Evolutionary conservation across 2,113 vertebrate species (phyloP), one percentile per base, ranked within the genome.

Genomic region (Embiotoca jacksoni): DNA sequence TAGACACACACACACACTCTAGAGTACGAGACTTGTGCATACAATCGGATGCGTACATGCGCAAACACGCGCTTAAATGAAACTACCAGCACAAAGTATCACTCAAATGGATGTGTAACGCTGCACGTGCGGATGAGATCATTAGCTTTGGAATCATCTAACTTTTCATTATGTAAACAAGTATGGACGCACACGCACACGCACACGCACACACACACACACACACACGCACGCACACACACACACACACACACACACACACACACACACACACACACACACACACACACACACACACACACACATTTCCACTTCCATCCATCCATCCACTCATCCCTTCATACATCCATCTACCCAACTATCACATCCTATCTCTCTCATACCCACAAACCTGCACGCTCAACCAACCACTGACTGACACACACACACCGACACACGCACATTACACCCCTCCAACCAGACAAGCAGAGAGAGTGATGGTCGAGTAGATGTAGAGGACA

Each of bases 401-500:
- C 47, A 73, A 35, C 58, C 37, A 53, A 63, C 70, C 23, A 41
- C 37, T 23, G 64, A 41, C 14, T 66, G 65, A 70, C 60, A 73
- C 80, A 67, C 57, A 41, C 72, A 75, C 6, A 60, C 47, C 36
- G 59, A 68, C 41, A 44, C 41, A 11, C 41, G 64, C 56, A 71
- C 80, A 71, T 64, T 57, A 47, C 72, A 35, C 56, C 54, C 63
- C 30, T 54, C 52, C 75, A 73, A 46, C 65, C 75, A 84, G 87
- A 84, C 83, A 84, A 81, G 90, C 44, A 41, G 76, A 74, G 82
- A 88, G 83, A 86, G 90, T 90, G 86, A 92, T 88, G 89, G 82
- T 87, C 23, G 88, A 87, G 72, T 85, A 85, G 86, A 81, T 83
- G 91, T 92, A 93, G 88, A 94, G 92, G 92, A 94, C 92, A 94